A percentile compares a stretch with the other conserved stretches of the same genome.
phyloP scores from a whole-genome alignment of 2,888 invertebrate species.

The Callosobruchus maculatus region DNA sequence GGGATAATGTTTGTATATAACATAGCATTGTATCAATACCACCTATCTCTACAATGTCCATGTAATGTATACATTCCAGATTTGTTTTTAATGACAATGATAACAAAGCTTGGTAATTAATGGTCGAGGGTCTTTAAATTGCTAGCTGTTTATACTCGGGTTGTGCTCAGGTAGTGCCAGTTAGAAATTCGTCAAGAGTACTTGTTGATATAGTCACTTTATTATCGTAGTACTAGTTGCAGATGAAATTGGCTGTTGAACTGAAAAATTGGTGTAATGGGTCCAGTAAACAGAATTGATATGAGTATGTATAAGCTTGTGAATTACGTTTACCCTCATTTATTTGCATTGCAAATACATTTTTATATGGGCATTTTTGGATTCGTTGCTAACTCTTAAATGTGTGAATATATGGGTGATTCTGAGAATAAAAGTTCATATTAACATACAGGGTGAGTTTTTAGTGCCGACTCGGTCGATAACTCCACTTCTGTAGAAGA shows the following conservation, averaged over 20 bases:
- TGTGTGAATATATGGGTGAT: no score
- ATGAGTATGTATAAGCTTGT: background rate
- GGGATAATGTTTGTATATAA: background rate
- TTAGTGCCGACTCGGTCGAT: no score
- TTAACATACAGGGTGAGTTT: no score
- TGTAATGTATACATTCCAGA: background rate
- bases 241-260: background rate
- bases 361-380: no score
- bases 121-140: background rate
- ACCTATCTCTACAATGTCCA: background rate
- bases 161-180: background rate
- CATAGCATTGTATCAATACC: background rate
- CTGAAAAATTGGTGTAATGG: background rate
- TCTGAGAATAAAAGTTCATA: no score
- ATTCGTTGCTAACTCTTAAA: no score
- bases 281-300: background rate
- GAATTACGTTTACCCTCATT: no score
- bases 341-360: no score
- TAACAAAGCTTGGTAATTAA: background rate
- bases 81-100: background rate
- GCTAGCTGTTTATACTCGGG: background rate
- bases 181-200: background rate
- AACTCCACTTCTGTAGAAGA: no score
- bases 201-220: background rate
- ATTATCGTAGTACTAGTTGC: background rate